These are phyloP conservation scores for Xiphophorus birchmanni DNA, from an alignment of 2,797 vertebrate species.

Conservation along the genomic window DNA sequence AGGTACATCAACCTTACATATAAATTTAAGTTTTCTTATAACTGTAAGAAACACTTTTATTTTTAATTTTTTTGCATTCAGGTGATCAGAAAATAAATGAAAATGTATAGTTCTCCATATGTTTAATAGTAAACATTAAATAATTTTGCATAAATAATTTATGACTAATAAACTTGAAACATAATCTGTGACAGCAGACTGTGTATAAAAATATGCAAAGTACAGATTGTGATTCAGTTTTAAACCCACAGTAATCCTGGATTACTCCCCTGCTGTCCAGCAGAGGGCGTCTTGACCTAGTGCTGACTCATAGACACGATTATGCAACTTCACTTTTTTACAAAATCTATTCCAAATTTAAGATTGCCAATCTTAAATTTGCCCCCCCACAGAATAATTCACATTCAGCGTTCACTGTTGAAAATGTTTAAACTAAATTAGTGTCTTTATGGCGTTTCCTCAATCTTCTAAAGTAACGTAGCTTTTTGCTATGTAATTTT, in stretches of 20 bases:
- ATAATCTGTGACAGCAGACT: neutral
- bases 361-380: too few relatives aligned
- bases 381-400: neutral
- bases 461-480: neutral
- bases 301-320: neutral
- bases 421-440: neutral
- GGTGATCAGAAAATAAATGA: neutral
- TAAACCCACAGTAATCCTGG: neutral
- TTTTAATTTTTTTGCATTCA: neutral
- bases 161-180: neutral
- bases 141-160: neutral
- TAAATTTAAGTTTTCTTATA: too few relatives aligned
- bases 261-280: neutral
- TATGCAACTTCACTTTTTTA: neutral
- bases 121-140: neutral
- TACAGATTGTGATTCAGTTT: neutral
- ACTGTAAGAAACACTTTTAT: neutral
- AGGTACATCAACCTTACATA: constrained; percentile 11
- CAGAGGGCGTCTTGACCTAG: neutral
- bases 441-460: neutral
- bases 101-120: neutral
- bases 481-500: too few relatives aligned
- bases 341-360: neutral
- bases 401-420: neutral
- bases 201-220: neutral